phyloP scores from a whole-genome alignment of 2,113 vertebrate species.

The Myodes glareolus region DNA sequence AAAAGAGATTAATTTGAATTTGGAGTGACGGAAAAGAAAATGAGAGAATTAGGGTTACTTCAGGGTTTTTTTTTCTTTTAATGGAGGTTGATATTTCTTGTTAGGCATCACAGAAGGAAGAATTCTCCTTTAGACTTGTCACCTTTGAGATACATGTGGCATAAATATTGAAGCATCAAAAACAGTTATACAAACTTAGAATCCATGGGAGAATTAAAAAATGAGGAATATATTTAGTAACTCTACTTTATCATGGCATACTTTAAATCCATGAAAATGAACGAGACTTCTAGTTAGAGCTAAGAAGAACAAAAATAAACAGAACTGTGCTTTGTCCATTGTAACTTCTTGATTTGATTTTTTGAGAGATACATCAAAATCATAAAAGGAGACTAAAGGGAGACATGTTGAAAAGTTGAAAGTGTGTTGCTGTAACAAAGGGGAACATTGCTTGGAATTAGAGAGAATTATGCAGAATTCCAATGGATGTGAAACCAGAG shows the following conservation, averaged over 20 bases:
- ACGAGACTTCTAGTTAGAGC: background rate
- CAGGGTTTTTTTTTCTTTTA: too few relatives aligned
- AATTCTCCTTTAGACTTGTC: background rate
- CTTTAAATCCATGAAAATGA: background rate
- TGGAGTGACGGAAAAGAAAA: background rate
- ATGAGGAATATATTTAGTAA: background rate
- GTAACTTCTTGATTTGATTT: background rate
- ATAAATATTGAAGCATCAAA: background rate
- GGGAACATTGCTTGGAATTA: background rate
- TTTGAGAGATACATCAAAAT: background rate
- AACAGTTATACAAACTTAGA: background rate
- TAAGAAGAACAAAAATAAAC: background rate
- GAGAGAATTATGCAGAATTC: background rate
- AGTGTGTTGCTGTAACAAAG: background rate
- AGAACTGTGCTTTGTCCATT: background rate
- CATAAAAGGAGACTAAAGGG: background rate
- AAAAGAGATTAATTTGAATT: background rate
- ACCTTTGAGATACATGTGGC: background rate
- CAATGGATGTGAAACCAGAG: background rate
- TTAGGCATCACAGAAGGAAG: background rate
- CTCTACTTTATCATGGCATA: background rate
- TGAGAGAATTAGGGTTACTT: background rate
- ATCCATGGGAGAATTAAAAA: background rate
- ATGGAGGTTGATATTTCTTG: background rate
- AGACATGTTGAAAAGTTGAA: background rate